Conservation (phyloP, 2,113 vertebrate genomes). For the Symphodus melops region DNA sequence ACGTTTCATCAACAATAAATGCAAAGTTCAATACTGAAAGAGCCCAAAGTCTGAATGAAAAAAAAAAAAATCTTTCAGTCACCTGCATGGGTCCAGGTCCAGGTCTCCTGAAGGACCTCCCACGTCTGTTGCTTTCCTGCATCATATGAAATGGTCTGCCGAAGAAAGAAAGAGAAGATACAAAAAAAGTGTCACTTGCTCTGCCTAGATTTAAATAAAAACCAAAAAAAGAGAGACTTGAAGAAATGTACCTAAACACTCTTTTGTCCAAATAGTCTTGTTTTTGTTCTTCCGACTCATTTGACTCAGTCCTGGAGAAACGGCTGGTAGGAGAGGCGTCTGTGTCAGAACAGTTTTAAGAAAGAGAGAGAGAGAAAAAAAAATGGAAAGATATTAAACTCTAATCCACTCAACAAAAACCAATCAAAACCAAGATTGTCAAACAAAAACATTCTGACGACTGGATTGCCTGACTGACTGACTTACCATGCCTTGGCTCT, state of each 20-base stretch:
- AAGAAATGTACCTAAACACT: conserved; percentile 49
- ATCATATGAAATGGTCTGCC: conserved; percentile 66
- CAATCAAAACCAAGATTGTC: neutral
- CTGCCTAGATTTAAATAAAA: neutral
- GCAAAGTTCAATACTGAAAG: too few relatives aligned
- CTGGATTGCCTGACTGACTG: neutral
- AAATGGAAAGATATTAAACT: neutral
- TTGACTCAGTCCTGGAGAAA: conserved; percentile 57
- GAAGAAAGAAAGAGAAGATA: neutral
- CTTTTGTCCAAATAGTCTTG: conserved; percentile 59
- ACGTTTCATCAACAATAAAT: neutral
- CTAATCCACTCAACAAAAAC: neutral
- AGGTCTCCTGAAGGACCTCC: conserved; percentile 67
- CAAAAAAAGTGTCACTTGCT: neutral
- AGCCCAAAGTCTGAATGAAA: neutral
- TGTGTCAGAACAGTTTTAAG: conserved; percentile 57
- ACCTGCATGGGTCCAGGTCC: conserved; percentile 63
- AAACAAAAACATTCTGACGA: neutral
- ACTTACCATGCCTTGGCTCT: conserved; percentile 64
- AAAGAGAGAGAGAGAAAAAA: too few relatives aligned
- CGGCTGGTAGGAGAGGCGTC: conserved; percentile 56
- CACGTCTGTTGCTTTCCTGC: conserved; percentile 56
- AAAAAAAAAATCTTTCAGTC: neutral
- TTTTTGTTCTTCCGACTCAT: conserved; percentile 57
- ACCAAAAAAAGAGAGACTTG: neutral